These are phyloP conservation scores for Arbacia lixula DNA, from an alignment of 53 echinoderm and acorn worm species.

Conservation along the genomic window DNA sequence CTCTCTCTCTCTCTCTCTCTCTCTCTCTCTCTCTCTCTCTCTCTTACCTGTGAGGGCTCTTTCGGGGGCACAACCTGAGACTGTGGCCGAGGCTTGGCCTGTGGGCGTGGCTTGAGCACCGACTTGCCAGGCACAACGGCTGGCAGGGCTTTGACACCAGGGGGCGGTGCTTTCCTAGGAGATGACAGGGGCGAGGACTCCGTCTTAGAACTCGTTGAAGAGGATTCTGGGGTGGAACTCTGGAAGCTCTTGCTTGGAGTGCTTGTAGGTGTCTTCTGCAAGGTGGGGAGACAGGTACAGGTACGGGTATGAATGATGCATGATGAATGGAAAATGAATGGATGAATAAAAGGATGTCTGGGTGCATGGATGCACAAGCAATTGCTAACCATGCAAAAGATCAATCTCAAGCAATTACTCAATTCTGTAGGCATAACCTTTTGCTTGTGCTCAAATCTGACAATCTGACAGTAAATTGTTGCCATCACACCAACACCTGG, in stretches of 20 bases:
- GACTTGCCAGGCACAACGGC: background rate
- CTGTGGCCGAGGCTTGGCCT: constrained; percentile 31
- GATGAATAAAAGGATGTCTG: too few relatives aligned
- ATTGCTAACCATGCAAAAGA: too few relatives aligned
- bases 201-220: background rate
- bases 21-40: too few relatives aligned
- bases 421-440: too few relatives aligned
- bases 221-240: constrained; percentile 20
- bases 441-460: too few relatives aligned
- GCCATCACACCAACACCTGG: too few relatives aligned
- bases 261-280: constrained; percentile 38
- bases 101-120: constrained; percentile 6
- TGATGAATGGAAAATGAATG: too few relatives aligned
- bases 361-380: too few relatives aligned
- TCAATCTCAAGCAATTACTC: too few relatives aligned
- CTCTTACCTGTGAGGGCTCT: constrained; percentile 24
- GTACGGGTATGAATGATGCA: too few relatives aligned
- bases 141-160: constrained; percentile 10
- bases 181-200: constrained; percentile 10
- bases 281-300: background rate
- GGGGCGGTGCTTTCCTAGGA: constrained; percentile 13
- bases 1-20: too few relatives aligned
- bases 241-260: constrained; percentile 38
- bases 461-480: too few relatives aligned
- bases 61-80: constrained; percentile 7